Evolutionary conservation across 2,888 invertebrate species (phyloP), one percentile per base, ranked within the genome.

Genomic region (Brachylomia viminalis): DNA sequence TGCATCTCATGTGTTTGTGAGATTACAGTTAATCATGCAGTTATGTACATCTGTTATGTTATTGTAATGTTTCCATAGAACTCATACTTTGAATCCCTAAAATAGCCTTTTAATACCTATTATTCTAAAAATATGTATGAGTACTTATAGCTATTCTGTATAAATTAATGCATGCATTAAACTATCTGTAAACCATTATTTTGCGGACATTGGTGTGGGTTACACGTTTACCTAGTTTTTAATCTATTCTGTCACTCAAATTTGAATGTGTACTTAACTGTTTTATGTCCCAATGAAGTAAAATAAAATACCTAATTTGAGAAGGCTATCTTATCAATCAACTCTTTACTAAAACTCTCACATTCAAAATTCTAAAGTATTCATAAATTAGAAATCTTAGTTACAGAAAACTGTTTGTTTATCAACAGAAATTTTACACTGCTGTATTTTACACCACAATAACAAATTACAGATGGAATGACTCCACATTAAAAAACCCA

Each of bases 401-500:
- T 20, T 10, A 67, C 62, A 56, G 56, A 78, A 71, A 77, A 27
- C 84, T 80, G 70, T 77, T 78, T 80, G 38, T 65, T 8, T 30
- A 23, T 30, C 7, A 33, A 15, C 2, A 4, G 33, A 33, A 45
- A 2, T 33, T 49, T 42, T 11, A 56, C 2, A 47, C 11, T 20
- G 15, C n/a, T 38, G 15, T 52, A 59, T 61, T 75, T 75, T 56
- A 62, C 15, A 67, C 4, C 10, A 54, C 38, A 30, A 38, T 70
- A 68, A 68, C 38, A 71, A 64, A 73, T 95, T 94, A 71, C 92
- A 98, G 98, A 93, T 98, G 98, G 97, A 97, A 97, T 94, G 97
- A 97, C 88, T 97, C 97, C 78, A 97, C 97, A 67, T 91, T 98
- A 84, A 97, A 96, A 73, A 97, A 97, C 91, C 97, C 97, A 49